Conservation (phyloP, 2,888 invertebrate species). For the Trimorus sp. region DNA sequence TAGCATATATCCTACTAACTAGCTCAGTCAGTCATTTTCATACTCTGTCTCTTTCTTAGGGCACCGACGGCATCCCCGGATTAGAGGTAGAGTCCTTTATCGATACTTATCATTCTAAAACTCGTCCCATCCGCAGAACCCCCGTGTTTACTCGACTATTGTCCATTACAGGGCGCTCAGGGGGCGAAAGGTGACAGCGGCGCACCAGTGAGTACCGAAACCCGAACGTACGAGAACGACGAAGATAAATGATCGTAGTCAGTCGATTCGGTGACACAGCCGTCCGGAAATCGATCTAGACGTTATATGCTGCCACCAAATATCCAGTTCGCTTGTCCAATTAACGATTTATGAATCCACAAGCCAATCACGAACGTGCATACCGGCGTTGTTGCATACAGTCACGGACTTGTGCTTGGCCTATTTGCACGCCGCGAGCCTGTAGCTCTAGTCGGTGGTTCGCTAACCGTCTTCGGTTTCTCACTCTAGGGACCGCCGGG, state of each 20-base stretch:
- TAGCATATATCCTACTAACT: background rate
- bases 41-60: slow-evolving; percentile 84
- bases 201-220: slow-evolving; percentile 86
- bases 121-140: no score
- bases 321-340: slow-evolving; percentile 37
- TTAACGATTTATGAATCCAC: slow-evolving; percentile 27
- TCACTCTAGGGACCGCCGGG: slow-evolving; percentile 90
- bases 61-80: slow-evolving; percentile 96
- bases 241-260: background rate
- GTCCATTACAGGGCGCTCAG: slow-evolving; percentile 90
- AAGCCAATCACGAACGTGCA: slow-evolving; percentile 38
- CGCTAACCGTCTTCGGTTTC: slow-evolving; percentile 5
- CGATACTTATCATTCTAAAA: no score
- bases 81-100: slow-evolving; percentile 86
- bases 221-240: background rate
- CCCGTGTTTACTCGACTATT: no score
- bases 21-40: slow-evolving; percentile 10
- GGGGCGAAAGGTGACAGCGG: slow-evolving; percentile 95
- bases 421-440: slow-evolving; percentile 75
- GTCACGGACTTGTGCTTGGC: slow-evolving; percentile 74
- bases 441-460: background rate
- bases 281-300: slow-evolving; percentile 29
- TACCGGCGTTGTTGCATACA: slow-evolving; percentile 58
- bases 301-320: slow-evolving; percentile 73
- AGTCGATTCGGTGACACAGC: no score